Base-by-base conservation (phyloP, 2,888 invertebrate genomes). In the Chorisops tibialis region DNA sequence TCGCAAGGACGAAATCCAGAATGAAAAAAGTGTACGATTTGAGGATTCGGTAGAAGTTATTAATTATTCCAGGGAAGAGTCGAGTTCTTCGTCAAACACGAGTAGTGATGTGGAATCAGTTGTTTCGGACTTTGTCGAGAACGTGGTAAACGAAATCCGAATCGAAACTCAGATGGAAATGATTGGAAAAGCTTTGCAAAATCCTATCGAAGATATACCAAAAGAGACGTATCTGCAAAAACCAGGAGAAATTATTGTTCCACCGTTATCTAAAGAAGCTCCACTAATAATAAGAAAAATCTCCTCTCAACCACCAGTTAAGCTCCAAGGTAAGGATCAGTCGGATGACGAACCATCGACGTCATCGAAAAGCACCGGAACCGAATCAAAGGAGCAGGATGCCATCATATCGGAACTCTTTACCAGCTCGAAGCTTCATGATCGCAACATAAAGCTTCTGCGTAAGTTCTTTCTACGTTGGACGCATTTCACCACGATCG, bases 401-500 rank as follows among this genome's bases (percentile, higher is more conserved):
- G 69, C 67, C 22, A 74, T 75, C 12, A 74, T 79, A 48, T 69
- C 71, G 0, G 68, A 76, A 52, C 67, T 78, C 1, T 75, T 75
- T 62, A n/a, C n/a, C n/a, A 65, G 30, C 14, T 43, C 58, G 37
- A 66, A 63, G 30, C 43, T 48, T 43, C 43, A 59, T 35, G 43
- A 54, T n/a, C 45, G 47, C 54, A 49, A 71, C 7, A 60, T 62
- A 5, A 64, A 66, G n/a, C 24, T 76, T 64, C 69, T 73, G 2
- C 72, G 61, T 47, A 64, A 73, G 43, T 76, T 73, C 62, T 77
- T 79, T 22, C 68, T 73, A 0, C 75, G 71, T 61, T 79, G 79
- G 79, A 70, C 75, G 5, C 76, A 78, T 62, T 77, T 71, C 35
- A 74, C 72, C 0, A 77, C 74, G 11, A 70, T 78, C 45, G 73